Evolutionary conservation across 1,140 invertebrate species (phyloP).

Genomic region (Pseudomyrmex cubaensis): DNA sequence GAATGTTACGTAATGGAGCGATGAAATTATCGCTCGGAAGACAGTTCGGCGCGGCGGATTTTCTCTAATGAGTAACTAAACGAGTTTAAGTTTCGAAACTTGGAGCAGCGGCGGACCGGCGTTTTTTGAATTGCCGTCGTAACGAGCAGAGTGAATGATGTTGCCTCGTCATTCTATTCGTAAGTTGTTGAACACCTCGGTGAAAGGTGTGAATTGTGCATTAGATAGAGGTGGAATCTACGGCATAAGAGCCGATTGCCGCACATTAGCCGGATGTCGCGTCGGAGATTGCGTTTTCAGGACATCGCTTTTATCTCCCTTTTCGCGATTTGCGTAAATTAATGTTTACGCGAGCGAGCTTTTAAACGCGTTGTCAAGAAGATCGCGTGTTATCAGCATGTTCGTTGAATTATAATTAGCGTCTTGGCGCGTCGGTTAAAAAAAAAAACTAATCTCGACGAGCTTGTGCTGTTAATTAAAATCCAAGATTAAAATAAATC

Average conservation of each 20-base stretch:
- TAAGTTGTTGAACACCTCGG: conserved; percentile 7
- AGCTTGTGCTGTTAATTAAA: too few relatives aligned
- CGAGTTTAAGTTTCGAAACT: conserved; percentile 6
- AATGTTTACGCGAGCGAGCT: not conserved
- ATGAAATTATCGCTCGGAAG: conserved; percentile 13
- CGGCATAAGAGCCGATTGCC: not conserved
- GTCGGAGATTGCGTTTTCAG: conserved; percentile 12
- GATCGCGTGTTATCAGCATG: not conserved
- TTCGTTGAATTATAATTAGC: not conserved
- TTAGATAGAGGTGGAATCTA: conserved; percentile 26
- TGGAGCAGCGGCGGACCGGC: not conserved
- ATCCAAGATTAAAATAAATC: too few relatives aligned
- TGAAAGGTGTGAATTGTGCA: conserved; percentile 60
- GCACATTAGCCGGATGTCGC: not conserved
- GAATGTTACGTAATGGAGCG: not conserved
- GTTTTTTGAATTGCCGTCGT: conserved; percentile 9
- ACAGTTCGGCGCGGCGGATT: not conserved
- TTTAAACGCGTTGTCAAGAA: not conserved
- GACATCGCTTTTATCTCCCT: conserved; percentile 35
- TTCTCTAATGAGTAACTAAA: conserved; percentile 4
- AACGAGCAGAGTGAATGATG: not conserved
- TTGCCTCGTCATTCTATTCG: not conserved
- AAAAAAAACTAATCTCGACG: too few relatives aligned
- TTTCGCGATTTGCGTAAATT: conserved; percentile 40
- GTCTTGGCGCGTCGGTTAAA: too few relatives aligned